A percentile compares a stretch with the other conserved stretches of the same genome.
These are phyloP conservation scores for Hylaea fasciaria DNA, from an alignment of 2,888 invertebrate species.

Conservation along the genomic window DNA sequence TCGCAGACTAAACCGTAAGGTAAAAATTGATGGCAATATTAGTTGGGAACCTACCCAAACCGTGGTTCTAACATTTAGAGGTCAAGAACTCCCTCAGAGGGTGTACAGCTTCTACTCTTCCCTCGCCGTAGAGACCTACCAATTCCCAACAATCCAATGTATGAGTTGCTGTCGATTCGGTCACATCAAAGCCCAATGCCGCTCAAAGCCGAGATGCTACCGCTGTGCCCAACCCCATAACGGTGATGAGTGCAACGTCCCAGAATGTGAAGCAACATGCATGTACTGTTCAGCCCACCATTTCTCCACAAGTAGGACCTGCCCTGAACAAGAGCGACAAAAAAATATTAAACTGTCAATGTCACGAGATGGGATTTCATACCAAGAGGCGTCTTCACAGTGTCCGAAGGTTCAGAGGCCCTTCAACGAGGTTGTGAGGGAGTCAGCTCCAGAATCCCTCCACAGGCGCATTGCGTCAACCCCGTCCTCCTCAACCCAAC, in stretches of 20 bases:
- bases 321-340: conserved; percentile 37
- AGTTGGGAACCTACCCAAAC: conserved; percentile 16
- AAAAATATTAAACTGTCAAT: conserved; percentile 37
- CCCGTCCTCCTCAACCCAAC: too few relatives aligned
- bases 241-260: conserved; percentile 24
- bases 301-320: conserved; percentile 29
- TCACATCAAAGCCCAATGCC: conserved; percentile 36
- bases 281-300: conserved; percentile 32
- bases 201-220: conserved; percentile 40
- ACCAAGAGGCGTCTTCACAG: conserved; percentile 26
- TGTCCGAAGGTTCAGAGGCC: too few relatives aligned
- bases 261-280: conserved; percentile 20
- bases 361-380: conserved; percentile 36
- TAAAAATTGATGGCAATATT: background rate
- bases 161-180: conserved; percentile 41
- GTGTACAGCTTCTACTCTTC: conserved; percentile 8
- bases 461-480: too few relatives aligned
- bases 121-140: conserved; percentile 3
- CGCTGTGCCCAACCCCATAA: conserved; percentile 32
- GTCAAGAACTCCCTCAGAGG: conserved; percentile 5
- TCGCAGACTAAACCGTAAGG: too few relatives aligned
- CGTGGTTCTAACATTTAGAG: conserved; percentile 13
- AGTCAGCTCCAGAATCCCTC: too few relatives aligned
- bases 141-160: conserved; percentile 12
- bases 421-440: too few relatives aligned